phyloP scores from a whole-genome alignment of 2,797 vertebrate genomes.

The Melanotaenia boesemani region DNA sequence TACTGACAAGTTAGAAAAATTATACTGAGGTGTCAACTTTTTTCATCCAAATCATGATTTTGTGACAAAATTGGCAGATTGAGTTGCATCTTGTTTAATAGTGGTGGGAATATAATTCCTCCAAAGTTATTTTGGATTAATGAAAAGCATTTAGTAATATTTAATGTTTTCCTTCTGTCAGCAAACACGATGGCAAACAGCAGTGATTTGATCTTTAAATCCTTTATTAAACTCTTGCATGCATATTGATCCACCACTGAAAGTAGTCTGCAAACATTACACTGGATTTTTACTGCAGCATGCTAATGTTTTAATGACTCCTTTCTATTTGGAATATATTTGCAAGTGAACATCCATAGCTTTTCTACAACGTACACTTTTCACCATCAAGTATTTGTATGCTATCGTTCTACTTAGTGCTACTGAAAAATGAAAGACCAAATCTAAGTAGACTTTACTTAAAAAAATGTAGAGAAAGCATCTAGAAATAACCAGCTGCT shows the following conservation, averaged over 20 bases:
- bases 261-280: not conserved
- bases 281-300: not conserved
- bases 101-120: not conserved
- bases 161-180: not conserved
- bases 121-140: not conserved
- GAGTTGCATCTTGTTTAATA: not conserved
- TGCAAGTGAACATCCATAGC: not conserved
- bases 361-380: not conserved
- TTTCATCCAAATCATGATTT: not conserved
- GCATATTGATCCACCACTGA: not conserved
- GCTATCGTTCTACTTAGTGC: not conserved
- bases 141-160: not conserved
- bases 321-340: not conserved
- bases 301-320: not conserved
- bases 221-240: not conserved
- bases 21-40: not conserved
- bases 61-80: not conserved
- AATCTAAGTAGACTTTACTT: not conserved
- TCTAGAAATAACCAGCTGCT: not conserved
- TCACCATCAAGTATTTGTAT: not conserved
- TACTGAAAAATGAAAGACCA: not conserved
- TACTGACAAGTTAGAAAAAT: not conserved
- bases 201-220: not conserved
- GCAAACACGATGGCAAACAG: not conserved
- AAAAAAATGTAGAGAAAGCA: slow-evolving; percentile 4